Conservation (phyloP, 2,797 vertebrate species). For the Falco biarmicus region DNA sequence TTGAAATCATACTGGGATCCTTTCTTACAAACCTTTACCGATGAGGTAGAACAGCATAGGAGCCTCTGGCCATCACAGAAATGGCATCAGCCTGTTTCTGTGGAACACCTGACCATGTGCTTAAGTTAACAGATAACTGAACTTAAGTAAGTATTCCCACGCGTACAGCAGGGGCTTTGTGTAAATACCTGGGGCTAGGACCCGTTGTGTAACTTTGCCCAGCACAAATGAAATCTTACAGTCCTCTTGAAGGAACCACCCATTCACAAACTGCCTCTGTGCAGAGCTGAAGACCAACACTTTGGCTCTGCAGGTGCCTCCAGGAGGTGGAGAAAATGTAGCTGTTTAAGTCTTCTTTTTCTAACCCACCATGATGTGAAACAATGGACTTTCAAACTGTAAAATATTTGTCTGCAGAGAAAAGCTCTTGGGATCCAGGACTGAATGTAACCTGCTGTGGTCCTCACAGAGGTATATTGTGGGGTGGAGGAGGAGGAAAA, state of each 20-base stretch:
- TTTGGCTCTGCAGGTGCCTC: not conserved
- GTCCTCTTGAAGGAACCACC: not conserved
- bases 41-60: not conserved
- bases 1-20: not conserved
- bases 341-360: not conserved
- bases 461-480: not conserved
- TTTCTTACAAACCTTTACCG: not conserved
- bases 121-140: not conserved
- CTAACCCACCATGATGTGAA: not conserved
- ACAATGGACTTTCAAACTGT: not conserved
- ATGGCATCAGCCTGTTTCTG: not conserved
- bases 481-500: not conserved
- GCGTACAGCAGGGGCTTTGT: not conserved
- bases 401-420: not conserved
- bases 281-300: not conserved
- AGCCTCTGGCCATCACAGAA: not conserved
- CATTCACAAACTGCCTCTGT: not conserved
- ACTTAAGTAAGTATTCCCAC: not conserved
- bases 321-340: not conserved
- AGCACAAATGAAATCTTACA: not conserved
- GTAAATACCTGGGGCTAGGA: not conserved
- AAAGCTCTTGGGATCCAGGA: not conserved
- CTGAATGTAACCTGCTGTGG: not conserved
- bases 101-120: rapidly evolving
- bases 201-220: not conserved